Evolutionary conservation across 1,140 invertebrate genomes (phyloP), one percentile per base, ranked within the genome.

Genomic region (Drosophila bipectinata): DNA sequence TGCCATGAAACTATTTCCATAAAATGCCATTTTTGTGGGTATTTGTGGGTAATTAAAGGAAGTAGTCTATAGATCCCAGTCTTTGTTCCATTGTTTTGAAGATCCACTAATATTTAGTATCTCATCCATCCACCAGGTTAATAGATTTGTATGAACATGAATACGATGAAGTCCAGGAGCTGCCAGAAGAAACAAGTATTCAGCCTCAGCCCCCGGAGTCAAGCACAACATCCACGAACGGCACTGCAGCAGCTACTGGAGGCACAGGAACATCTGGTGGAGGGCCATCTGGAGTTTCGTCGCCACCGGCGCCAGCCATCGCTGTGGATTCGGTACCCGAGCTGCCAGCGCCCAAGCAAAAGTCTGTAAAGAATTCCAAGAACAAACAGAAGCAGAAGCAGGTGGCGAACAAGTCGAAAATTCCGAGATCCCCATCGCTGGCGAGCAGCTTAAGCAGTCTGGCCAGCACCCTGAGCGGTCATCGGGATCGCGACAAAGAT

Each of bases 71-170:
- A 14, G n/a, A n/a, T 15, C 1, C 15, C 0, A 21, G 21, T 3
- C 5, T 28, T 28, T 28, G 5, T 28, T 28, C 4, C 26, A 6
- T 1, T 28, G 6, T 28, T 1, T 28, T 28, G 1, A 21, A 21
- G 2, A 21, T 0, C 3, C 4, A 28, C 6, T 28, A 5, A 28
- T 28, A 10, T 18, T 18, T 18, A 18, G 18, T 18, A 34, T 44
- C 10, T 7, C 14, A n/a, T n/a, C n/a, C n/a, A n/a, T n/a, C 3
- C 6, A 28, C 68, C 55, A 91, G 89, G 73, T 69, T 91, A 83
- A 89, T 91, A 72, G 90, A 91, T 82, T 85, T 91, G 74, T 85
- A 88, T 62, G 90, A 91, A 60, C 87, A 91, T 91, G 90, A 91
- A 47, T 90, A 91, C 90, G 90, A 91, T 82, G 90, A 91, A 52